Evolutionary conservation across 2,113 vertebrate species (phyloP).

Genomic region (Tragulus kanchil): DNA sequence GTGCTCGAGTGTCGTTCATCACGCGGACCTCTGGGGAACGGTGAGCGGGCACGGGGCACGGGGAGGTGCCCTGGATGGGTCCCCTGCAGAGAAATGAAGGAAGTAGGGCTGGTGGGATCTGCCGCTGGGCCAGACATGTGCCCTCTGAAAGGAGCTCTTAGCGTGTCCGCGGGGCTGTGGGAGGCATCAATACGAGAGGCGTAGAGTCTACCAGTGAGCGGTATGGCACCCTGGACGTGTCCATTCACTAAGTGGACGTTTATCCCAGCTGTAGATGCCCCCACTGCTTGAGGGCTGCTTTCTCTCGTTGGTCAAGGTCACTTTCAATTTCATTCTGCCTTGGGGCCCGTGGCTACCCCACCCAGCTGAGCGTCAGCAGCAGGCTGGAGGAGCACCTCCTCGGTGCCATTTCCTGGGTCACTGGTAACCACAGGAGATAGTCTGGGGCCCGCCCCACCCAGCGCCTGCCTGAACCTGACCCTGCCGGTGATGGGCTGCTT

Average conservation of each 20-base stretch:
- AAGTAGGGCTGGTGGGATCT: neutral
- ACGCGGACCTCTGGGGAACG: slow-evolving; percentile 63
- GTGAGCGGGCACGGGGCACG: neutral
- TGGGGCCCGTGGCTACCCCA: neutral
- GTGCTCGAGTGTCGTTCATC: slow-evolving; percentile 93
- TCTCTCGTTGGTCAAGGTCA: slow-evolving; percentile 50
- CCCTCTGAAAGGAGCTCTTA: slow-evolving; percentile 16
- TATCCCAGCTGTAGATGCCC: neutral
- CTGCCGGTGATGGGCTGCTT: neutral
- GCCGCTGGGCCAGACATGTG: neutral
- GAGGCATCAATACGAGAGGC: neutral
- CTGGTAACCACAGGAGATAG: slow-evolving; percentile 33
- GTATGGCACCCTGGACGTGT: accelerated
- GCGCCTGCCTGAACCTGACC: slow-evolving; percentile 41
- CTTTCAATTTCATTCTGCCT: slow-evolving; percentile 50
- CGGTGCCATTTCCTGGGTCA: neutral
- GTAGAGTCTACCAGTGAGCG: neutral
- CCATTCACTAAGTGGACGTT: neutral
- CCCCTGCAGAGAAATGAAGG: neutral
- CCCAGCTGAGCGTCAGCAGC: slow-evolving; percentile 44
- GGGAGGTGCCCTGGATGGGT: neutral
- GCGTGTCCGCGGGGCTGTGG: neutral
- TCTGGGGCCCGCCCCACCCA: neutral
- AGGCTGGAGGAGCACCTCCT: neutral
- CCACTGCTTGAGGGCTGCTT: neutral